Evolutionary conservation across 2,797 vertebrate species (phyloP).

Genomic region (Gymnoscopelus braueri): DNA sequence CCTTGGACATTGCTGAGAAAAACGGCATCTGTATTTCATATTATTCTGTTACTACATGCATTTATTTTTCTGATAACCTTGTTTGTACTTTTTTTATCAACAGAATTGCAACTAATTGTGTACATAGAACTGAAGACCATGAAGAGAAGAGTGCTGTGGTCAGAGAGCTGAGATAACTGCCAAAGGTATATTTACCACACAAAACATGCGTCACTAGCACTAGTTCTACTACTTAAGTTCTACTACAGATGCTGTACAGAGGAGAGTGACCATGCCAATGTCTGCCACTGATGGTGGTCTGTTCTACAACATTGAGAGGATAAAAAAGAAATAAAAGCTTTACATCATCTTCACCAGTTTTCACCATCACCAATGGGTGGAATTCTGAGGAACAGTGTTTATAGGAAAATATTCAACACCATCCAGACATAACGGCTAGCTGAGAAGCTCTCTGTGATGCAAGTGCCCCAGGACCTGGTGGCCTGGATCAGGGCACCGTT

Average conservation of each 20-base stretch:
- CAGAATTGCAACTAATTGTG: too few relatives aligned
- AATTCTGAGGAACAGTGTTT: neutral
- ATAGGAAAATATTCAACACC: neutral
- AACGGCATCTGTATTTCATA: neutral
- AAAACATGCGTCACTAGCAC: conserved; percentile 11
- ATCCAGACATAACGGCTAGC: too few relatives aligned
- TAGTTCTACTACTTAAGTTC: conserved; percentile 13
- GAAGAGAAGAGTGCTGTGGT: neutral
- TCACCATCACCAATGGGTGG: neutral
- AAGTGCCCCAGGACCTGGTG: too few relatives aligned
- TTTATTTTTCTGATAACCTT: neutral
- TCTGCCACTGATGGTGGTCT: neutral
- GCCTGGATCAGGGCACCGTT: too few relatives aligned
- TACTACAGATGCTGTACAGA: neutral
- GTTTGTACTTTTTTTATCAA: too few relatives aligned
- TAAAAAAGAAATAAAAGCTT: neutral
- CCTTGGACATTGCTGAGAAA: neutral
- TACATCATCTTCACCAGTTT: neutral
- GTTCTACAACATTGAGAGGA: neutral
- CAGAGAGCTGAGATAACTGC: neutral
- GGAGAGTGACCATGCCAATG: neutral
- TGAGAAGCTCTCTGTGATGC: too few relatives aligned
- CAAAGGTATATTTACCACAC: conserved; percentile 9
- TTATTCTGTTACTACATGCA: neutral
- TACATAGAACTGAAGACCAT: neutral